Percentiles rank a stretch among this genome's conserved stretches.
phyloP scores from a whole-genome alignment of 1,140 invertebrate genomes.

The Scaptomyza hsui region DNA sequence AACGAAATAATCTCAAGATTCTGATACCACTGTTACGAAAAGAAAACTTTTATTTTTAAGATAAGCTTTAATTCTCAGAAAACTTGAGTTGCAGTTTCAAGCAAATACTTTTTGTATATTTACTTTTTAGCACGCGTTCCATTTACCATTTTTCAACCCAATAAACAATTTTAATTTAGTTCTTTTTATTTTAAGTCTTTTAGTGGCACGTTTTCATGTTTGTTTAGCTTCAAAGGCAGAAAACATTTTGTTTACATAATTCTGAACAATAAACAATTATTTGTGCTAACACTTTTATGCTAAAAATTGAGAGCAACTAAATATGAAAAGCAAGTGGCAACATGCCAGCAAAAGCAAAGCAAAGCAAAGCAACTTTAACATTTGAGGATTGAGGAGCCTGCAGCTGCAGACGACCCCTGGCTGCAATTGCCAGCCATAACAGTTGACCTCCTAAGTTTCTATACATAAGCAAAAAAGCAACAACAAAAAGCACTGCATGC shows the following conservation, averaged over 20 bases:
- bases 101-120: not conserved
- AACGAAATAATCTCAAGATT: too few relatives aligned
- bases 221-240: not conserved
- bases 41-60: too few relatives aligned
- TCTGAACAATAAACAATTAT: slow-evolving; percentile 46
- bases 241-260: slow-evolving; percentile 15
- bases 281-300: slow-evolving; percentile 27
- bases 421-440: slow-evolving; percentile 14
- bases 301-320: slow-evolving; percentile 42
- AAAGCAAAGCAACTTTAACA: slow-evolving; percentile 44
- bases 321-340: slow-evolving; percentile 71
- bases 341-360: slow-evolving; percentile 51
- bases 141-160: not conserved
- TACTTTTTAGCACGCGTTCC: not conserved
- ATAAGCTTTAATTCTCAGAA: too few relatives aligned
- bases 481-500: slow-evolving; percentile 41
- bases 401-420: slow-evolving; percentile 14
- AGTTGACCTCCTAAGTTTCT: slow-evolving; percentile 42
- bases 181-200: slow-evolving; percentile 12
- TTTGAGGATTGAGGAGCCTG: slow-evolving; percentile 15
- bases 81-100: too few relatives aligned
- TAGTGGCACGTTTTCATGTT: not conserved
- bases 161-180: slow-evolving; percentile 8
- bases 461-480: slow-evolving; percentile 27
- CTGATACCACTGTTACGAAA: too few relatives aligned